Conservation (phyloP, 2,888 invertebrate genomes). For the Dynastes hyllus region DNA sequence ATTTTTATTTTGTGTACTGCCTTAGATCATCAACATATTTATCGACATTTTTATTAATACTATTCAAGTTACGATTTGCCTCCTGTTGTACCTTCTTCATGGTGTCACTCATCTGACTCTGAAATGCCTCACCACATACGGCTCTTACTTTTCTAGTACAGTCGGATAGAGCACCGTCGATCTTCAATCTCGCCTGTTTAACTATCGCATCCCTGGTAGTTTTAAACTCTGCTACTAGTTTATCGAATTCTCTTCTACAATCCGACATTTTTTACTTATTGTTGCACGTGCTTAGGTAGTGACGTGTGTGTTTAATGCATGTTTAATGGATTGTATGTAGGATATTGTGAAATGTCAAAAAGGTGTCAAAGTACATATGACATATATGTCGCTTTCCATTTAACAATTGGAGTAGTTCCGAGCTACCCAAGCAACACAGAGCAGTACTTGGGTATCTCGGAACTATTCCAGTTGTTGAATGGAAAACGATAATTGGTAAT, state of each 20-base stretch:
- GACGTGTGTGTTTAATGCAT: not conserved
- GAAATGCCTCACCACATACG: slow-evolving; percentile 11
- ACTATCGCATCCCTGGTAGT: slow-evolving; percentile 12
- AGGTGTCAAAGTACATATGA: not conserved
- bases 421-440: too few relatives aligned
- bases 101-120: slow-evolving; percentile 15
- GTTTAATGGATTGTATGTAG: not conserved
- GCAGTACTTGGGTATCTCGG: too few relatives aligned
- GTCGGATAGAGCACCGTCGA: slow-evolving; percentile 12
- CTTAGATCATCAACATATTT: slow-evolving; percentile 16
- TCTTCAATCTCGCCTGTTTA: slow-evolving; percentile 15
- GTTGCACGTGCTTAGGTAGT: not conserved
- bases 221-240: slow-evolving; percentile 3
- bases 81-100: slow-evolving; percentile 18
- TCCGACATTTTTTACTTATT: slow-evolving; percentile 7
- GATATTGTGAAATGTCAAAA: not conserved
- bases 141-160: slow-evolving; percentile 18
- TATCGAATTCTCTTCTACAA: slow-evolving; percentile 22
- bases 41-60: slow-evolving; percentile 14
- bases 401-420: too few relatives aligned
- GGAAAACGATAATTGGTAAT: too few relatives aligned
- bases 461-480: too few relatives aligned
- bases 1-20: slow-evolving; percentile 8
- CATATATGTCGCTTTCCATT: not conserved
- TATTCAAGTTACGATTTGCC: slow-evolving; percentile 7